Percentiles rank a stretch among this genome's conserved stretches.
phyloP scores from a whole-genome alignment of 2,113 vertebrate species.

The Arenaria interpres region DNA sequence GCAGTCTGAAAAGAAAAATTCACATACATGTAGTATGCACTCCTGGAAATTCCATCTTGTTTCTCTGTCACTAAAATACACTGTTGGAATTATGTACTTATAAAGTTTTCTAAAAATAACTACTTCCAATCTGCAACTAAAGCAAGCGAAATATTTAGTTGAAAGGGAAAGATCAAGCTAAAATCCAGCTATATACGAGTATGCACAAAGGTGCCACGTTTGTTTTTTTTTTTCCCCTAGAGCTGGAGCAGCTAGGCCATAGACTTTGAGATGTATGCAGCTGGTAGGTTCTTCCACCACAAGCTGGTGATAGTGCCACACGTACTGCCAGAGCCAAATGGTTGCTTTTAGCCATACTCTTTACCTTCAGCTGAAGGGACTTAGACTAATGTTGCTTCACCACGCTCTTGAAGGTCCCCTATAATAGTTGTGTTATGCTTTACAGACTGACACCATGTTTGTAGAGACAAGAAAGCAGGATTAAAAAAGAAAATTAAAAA shows the following conservation, averaged over 20 bases:
- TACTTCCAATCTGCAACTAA: neutral
- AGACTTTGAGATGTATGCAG: neutral
- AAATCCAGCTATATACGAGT: neutral
- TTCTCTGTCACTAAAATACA: neutral
- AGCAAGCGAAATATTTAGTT: neutral
- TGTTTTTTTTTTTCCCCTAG: constrained; percentile 2
- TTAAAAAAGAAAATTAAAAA: neutral
- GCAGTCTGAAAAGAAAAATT: neutral
- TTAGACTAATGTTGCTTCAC: neutral
- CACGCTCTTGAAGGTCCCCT: neutral
- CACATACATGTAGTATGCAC: neutral
- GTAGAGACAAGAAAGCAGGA: neutral
- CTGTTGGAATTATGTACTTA: neutral
- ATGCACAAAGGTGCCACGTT: constrained; percentile 15
- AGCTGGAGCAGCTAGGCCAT: neutral
- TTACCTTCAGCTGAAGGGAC: neutral
- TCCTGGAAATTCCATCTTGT: neutral
- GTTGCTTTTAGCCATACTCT: neutral
- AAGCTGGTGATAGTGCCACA: neutral
- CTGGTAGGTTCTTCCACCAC: neutral
- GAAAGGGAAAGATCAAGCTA: neutral
- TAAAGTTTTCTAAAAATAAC: neutral
- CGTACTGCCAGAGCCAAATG: neutral
- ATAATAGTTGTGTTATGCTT: neutral
- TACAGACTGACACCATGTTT: neutral